phyloP scores from a whole-genome alignment of 2,113 vertebrate species.

The Toxostoma redivivum region DNA sequence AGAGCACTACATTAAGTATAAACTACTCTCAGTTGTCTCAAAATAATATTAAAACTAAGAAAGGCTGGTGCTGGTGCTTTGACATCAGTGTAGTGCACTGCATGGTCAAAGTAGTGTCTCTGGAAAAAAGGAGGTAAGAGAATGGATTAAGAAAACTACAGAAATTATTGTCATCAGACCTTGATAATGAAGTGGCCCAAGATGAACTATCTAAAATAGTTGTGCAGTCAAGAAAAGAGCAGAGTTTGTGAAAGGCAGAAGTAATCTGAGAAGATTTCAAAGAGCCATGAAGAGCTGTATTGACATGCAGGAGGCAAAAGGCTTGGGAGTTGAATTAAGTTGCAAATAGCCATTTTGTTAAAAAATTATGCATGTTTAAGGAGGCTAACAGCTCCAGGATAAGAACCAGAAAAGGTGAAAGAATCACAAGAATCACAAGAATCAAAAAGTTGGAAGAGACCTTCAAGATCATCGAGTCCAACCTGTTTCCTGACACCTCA shows the following conservation, averaged over 20 bases:
- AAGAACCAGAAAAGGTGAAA: not conserved
- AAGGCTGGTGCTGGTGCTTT: not conserved
- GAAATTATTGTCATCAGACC: not conserved
- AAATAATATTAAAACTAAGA: not conserved
- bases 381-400: not conserved
- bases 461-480: no score
- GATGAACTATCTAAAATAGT: accelerated
- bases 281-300: not conserved
- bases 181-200: not conserved
- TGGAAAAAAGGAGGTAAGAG: not conserved
- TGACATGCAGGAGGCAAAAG: not conserved
- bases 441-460: no score
- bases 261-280: not conserved
- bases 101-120: not conserved
- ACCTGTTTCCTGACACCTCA: no score
- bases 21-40: not conserved
- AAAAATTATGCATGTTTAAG: not conserved
- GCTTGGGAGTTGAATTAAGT: not conserved
- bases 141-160: not conserved
- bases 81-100: accelerated
- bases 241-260: not conserved
- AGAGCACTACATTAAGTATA: not conserved
- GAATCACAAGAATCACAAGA: no score
- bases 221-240: not conserved
- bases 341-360: not conserved